phyloP scores from a whole-genome alignment of 2,113 vertebrate species.

The Nothobranchius furzeri region DNA sequence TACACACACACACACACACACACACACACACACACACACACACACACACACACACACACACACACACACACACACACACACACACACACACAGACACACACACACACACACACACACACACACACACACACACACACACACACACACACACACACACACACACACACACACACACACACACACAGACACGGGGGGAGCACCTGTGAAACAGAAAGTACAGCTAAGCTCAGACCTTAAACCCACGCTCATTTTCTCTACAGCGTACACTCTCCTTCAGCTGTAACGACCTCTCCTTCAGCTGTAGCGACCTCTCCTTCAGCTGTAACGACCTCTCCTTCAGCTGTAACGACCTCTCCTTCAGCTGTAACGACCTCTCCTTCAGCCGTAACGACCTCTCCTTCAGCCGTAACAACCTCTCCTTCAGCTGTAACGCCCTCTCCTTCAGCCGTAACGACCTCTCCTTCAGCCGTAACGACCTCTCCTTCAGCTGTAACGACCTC shows the following conservation, averaged over 20 bases:
- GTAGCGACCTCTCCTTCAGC: too few relatives aligned
- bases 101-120: neutral
- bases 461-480: slow-evolving; percentile 35
- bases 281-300: slow-evolving; percentile 26
- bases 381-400: slow-evolving; percentile 27
- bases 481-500: slow-evolving; percentile 29
- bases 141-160: neutral
- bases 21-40: slow-evolving; percentile 5
- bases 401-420: slow-evolving; percentile 29
- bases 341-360: too few relatives aligned
- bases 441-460: slow-evolving; percentile 30
- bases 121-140: slow-evolving; percentile 3
- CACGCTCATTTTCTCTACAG: neutral
- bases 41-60: neutral
- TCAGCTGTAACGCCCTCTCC: slow-evolving; percentile 28
- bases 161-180: slow-evolving; percentile 7
- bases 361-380: neutral
- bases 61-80: slow-evolving; percentile 1
- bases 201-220: slow-evolving; percentile 21
- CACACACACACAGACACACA: slow-evolving; percentile 11
- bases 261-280: slow-evolving; percentile 18
- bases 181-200: slow-evolving; percentile 10
- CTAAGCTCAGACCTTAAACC: slow-evolving; percentile 22
- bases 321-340: too few relatives aligned
- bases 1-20: neutral